Percentiles rank a stretch among this genome's conserved stretches.
These are phyloP conservation scores for fruit fly (Drosophila melanogaster) DNA, from an alignment of 1,140 invertebrate species.

Conservation along the genomic window DNA sequence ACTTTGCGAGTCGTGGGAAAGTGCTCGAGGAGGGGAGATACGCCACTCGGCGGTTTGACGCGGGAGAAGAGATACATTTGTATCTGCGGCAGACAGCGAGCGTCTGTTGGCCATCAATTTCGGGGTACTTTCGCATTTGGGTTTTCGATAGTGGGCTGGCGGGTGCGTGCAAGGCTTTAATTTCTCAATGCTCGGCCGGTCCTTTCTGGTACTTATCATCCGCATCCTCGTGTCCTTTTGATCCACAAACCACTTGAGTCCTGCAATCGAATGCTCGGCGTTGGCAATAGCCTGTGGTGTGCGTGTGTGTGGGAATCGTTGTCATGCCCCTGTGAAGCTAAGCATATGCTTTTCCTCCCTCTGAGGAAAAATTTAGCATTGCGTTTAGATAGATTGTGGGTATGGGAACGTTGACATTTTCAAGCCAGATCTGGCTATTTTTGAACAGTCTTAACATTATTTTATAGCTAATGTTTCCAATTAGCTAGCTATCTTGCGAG, in stretches of 20 bases:
- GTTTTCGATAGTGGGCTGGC: not conserved
- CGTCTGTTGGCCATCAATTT: slow-evolving; percentile 80
- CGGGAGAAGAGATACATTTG: slow-evolving; percentile 73
- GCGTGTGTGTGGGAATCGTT: slow-evolving; percentile 58
- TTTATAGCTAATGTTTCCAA: too few relatives aligned
- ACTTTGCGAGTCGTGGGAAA: slow-evolving; percentile 72
- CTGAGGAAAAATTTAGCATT: slow-evolving; percentile 1
- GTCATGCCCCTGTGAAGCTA: slow-evolving; percentile 55
- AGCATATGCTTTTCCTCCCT: slow-evolving; percentile 70
- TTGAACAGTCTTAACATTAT: not conserved
- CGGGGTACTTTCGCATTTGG: slow-evolving; percentile 39
- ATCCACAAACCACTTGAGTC: slow-evolving; percentile 63
- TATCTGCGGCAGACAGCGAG: slow-evolving; percentile 71
- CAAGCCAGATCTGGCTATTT: not conserved
- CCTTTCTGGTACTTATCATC: slow-evolving; percentile 64
- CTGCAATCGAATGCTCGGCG: slow-evolving; percentile 62
- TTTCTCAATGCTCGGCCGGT: slow-evolving; percentile 67
- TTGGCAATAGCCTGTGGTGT: slow-evolving; percentile 55
- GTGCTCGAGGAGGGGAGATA: slow-evolving; percentile 44
- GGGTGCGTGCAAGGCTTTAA: slow-evolving; percentile 73
- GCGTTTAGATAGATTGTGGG: not conserved
- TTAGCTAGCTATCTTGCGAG: too few relatives aligned
- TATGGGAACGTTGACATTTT: not conserved
- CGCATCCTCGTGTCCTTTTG: slow-evolving; percentile 21
- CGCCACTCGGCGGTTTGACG: slow-evolving; percentile 70